A percentile compares a stretch with the other conserved stretches of the same genome.
Evolutionary conservation across 2,888 invertebrate species (phyloP).

Genomic region (Meandrusa payeni): DNA sequence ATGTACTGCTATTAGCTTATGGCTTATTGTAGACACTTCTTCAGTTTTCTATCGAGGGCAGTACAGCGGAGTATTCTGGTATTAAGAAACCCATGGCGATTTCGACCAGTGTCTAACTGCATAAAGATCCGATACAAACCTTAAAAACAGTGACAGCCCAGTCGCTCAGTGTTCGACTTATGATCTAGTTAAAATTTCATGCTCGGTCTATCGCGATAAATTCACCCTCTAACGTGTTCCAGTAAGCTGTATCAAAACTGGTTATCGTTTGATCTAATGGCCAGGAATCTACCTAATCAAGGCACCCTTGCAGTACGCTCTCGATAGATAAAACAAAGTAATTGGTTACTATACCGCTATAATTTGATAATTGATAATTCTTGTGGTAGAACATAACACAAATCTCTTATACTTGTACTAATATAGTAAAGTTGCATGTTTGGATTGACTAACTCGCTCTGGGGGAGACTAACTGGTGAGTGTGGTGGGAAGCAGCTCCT

Average conservation of each 20-base stretch:
- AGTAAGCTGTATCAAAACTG: no score
- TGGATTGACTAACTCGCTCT: constrained; percentile 3
- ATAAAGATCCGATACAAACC: no score
- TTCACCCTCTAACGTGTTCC: no score
- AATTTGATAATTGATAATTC: not conserved
- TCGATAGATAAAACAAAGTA: not conserved
- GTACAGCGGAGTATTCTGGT: no score
- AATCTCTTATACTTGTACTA: not conserved
- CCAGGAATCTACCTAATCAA: no score
- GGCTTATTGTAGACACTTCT: constrained; percentile 1
- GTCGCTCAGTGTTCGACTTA: no score
- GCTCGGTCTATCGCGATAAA: no score
- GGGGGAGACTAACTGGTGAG: constrained; percentile 21
- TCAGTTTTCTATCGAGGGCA: not conserved
- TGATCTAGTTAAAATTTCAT: no score
- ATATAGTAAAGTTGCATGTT: not conserved
- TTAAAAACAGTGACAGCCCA: no score
- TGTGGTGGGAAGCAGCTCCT: constrained; percentile 47
- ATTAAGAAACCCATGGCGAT: no score
- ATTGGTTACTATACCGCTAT: not conserved
- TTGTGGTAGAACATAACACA: not conserved
- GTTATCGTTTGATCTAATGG: no score
- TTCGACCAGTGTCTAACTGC: no score
- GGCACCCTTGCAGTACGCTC: constrained; percentile 4
- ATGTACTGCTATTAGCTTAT: not conserved